phyloP scores from a whole-genome alignment of 2,888 invertebrate genomes.

The Mystacides longicornis region DNA sequence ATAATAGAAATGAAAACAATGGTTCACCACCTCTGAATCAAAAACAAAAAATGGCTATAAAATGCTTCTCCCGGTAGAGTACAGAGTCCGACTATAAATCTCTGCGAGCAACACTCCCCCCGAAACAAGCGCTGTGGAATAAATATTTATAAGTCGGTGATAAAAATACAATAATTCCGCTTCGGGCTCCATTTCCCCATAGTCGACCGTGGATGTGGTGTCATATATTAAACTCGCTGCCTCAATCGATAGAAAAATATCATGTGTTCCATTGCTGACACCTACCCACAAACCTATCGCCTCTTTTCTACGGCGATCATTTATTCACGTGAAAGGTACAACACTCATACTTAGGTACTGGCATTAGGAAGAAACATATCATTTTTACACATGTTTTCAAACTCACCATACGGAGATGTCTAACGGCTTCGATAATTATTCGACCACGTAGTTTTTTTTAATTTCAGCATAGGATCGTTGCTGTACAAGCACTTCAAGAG shows the following conservation, averaged over 20 bases:
- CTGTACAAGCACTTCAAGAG: too few relatives aligned
- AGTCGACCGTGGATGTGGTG: constrained; percentile 23
- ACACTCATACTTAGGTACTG: too few relatives aligned
- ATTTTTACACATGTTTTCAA: too few relatives aligned
- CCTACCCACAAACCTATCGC: too few relatives aligned
- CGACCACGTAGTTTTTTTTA: too few relatives aligned
- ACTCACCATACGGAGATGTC: too few relatives aligned
- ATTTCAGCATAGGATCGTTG: too few relatives aligned
- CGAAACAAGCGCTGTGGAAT: constrained; percentile 21
- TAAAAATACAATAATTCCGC: constrained; percentile 24
- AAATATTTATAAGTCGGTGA: constrained; percentile 25
- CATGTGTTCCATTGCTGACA: too few relatives aligned
- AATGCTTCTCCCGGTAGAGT: constrained; percentile 17
- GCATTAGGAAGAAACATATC: too few relatives aligned
- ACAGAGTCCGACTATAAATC: constrained; percentile 14
- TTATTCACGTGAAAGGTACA: too few relatives aligned
- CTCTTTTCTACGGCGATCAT: too few relatives aligned
- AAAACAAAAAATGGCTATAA: constrained; percentile 11
- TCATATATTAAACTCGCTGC: constrained; percentile 22
- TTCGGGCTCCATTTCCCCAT: constrained; percentile 24
- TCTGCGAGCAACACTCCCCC: constrained; percentile 17
- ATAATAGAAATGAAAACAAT: neutral
- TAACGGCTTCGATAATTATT: too few relatives aligned
- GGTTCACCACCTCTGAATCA: constrained; percentile 1
- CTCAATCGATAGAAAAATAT: constrained; percentile 3